A percentile compares a stretch with the other conserved stretches of the same genome.
phyloP scores from a whole-genome alignment of 2,888 invertebrate genomes.

The Cheilosia variabilis region DNA sequence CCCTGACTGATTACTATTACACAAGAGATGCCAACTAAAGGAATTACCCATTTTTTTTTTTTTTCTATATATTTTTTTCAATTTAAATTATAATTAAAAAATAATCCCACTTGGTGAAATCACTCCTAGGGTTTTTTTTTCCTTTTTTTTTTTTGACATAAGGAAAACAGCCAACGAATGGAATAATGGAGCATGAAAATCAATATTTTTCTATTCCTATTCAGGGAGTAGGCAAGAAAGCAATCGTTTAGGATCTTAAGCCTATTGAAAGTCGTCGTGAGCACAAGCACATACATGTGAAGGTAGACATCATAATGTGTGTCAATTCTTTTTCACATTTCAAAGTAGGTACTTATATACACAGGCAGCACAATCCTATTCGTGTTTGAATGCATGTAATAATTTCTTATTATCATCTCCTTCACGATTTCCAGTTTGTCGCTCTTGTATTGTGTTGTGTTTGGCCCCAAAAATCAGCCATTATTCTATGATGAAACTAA shows the following conservation, averaged over 20 bases:
- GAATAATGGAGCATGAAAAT: conserved; percentile 59
- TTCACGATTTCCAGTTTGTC: conserved; percentile 63
- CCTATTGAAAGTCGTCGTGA: conserved; percentile 32
- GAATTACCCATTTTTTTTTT: conserved; percentile 50
- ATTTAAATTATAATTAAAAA: conserved; percentile 69
- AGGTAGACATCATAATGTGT: conserved; percentile 39
- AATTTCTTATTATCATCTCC: conserved; percentile 65
- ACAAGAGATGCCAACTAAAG: conserved; percentile 59
- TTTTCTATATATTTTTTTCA: conserved; percentile 28
- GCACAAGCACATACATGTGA: conserved; percentile 2
- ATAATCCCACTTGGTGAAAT: conserved; percentile 60
- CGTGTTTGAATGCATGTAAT: conserved; percentile 67
- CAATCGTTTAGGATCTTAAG: conserved; percentile 43
- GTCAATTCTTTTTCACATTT: conserved; percentile 32
- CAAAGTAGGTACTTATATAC: not conserved
- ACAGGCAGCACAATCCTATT: conserved; percentile 5
- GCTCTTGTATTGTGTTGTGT: conserved; percentile 55
- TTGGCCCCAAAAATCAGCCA: conserved; percentile 44
- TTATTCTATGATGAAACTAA: conserved; percentile 59
- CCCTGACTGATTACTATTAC: conserved; percentile 61
- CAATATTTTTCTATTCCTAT: conserved; percentile 59
- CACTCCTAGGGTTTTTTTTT: conserved; percentile 16
- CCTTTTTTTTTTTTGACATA: conserved; percentile 32
- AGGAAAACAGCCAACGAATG: conserved; percentile 31
- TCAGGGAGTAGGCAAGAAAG: conserved; percentile 38